Conservation (phyloP, 1,140 invertebrate species). For the Drosophila melanogaster region Release_6_plus_ISO1_MT NT_033777.3:22178001-22178500, state of each 20-base stretch:
- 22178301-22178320: slow-evolving; percentile 78
- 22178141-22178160: slow-evolving; percentile 55
- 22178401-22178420: slow-evolving; percentile 1
- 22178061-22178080: slow-evolving; percentile 41
- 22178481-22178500: slow-evolving; percentile 42
- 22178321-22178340: slow-evolving; percentile 72
- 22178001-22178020: slow-evolving; percentile 2
- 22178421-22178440: background rate
- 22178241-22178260: slow-evolving; percentile 2
- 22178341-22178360: slow-evolving; percentile 80
- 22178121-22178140: slow-evolving; percentile 41
- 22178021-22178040: slow-evolving; percentile 30
- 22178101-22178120: slow-evolving; percentile 53
- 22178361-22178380: slow-evolving; percentile 62
- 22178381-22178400: slow-evolving; percentile 38
- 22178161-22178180: slow-evolving; percentile 51
- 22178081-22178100: slow-evolving; percentile 27
- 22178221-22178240: slow-evolving; percentile 56
- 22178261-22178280: slow-evolving; percentile 65
- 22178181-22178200: slow-evolving; percentile 39
- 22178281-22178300: slow-evolving; percentile 69
- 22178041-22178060: slow-evolving; percentile 18
- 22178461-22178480: slow-evolving; percentile 51
- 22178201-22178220: slow-evolving; percentile 47
- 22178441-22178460: slow-evolving; percentile 39